phyloP scores from a whole-genome alignment of 2,113 vertebrate genomes.

The Catharus fuscescens region DNA sequence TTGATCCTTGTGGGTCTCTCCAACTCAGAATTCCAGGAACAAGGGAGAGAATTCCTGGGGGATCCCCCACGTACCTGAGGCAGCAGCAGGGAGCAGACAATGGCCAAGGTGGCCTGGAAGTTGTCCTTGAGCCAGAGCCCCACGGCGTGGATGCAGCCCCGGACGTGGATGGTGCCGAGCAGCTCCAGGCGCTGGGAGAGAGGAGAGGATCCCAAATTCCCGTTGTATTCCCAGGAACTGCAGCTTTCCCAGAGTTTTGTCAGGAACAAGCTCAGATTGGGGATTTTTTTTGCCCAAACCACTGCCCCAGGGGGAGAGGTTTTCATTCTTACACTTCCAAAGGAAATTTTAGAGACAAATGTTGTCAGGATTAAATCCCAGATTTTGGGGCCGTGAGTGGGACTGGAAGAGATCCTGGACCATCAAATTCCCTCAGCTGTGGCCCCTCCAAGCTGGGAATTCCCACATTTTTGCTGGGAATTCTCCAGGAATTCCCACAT shows the following conservation, averaged over 20 bases:
- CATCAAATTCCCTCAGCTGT: not conserved
- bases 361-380: not conserved
- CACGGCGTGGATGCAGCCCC: constrained; percentile 90
- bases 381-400: too few relatives aligned
- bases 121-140: constrained; percentile 92
- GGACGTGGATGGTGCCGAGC: constrained; percentile 80
- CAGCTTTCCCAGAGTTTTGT: fast-evolving
- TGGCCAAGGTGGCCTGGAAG: constrained; percentile 79
- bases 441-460: not conserved
- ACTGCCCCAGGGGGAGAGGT: too few relatives aligned
- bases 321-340: too few relatives aligned
- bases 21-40: too few relatives aligned
- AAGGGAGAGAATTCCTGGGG: fast-evolving
- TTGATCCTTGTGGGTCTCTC: too few relatives aligned
- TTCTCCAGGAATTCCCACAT: not conserved
- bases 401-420: too few relatives aligned
- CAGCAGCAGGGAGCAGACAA: constrained; percentile 83
- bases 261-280: too few relatives aligned
- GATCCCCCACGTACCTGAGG: constrained; percentile 78
- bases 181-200: constrained; percentile 81
- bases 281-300: too few relatives aligned
- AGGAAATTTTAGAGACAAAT: not conserved
- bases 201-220: not conserved
- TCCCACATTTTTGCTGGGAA: not conserved
- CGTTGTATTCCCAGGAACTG: fast-evolving